phyloP scores from a whole-genome alignment of 2,797 vertebrate genomes.

The Squalus acanthias region DNA sequence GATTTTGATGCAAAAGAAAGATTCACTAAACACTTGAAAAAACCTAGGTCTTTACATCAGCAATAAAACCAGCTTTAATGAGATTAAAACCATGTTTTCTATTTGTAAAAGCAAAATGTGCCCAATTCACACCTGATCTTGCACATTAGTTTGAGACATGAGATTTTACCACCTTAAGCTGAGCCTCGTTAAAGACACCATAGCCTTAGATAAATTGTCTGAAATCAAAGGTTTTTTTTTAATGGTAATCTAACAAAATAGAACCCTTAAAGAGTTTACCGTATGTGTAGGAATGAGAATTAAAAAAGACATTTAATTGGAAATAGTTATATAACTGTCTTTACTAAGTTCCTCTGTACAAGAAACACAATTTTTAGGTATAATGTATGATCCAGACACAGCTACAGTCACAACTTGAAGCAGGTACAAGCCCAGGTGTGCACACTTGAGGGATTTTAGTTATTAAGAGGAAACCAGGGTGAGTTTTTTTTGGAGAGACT shows the following conservation, averaged over 20 bases:
- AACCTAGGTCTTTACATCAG: neutral
- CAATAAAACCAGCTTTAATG: neutral
- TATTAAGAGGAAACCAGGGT: neutral
- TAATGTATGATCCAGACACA: neutral
- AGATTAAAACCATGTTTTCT: neutral
- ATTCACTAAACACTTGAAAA: neutral
- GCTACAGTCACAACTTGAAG: neutral
- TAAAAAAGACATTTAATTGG: neutral
- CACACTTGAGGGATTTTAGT: neutral
- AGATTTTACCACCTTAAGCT: neutral
- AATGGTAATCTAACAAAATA: neutral
- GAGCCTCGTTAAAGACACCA: neutral
- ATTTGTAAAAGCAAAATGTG: neutral
- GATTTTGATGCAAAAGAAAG: neutral
- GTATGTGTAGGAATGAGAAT: neutral
- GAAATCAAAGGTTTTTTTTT: neutral
- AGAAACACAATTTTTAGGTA: neutral
- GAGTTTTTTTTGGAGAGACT: neutral
- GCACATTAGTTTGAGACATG: neutral
- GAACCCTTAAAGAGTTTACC: neutral
- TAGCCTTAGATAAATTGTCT: neutral
- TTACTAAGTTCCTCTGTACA: neutral
- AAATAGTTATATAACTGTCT: conserved; percentile 4
- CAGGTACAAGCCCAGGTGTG: neutral
- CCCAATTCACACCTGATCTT: neutral